Evolutionary conservation across 2,797 vertebrate genomes (phyloP), one percentile per base, ranked within the genome.

Genomic region (Onychomys leucogaster): DNA sequence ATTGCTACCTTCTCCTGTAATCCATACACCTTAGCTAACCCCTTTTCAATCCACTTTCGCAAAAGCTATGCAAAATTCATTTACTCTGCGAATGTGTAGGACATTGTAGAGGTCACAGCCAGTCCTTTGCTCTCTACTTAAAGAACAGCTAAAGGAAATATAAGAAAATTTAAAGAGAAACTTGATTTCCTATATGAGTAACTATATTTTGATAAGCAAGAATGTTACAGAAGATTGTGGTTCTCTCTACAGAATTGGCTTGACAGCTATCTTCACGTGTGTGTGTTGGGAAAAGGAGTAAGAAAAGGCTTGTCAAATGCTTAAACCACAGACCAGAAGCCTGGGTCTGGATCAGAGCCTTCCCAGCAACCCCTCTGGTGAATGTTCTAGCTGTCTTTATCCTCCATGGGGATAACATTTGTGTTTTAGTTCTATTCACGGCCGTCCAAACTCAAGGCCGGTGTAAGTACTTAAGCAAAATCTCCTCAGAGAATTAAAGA

Each of bases 401-500:
- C 49, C 55, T 91, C 52, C 10, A 12, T 0, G 2, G 49, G 37
- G 93, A 52, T 46, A 77, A 41, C 55, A 82, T 92, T 77, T 88
- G 90, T 46, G 55, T 89, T 82, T 57, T 55, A 96, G 63, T 17
- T 10, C 75, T 1, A 2, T 83, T 91, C 75, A 83, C 2, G 14
- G 57, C 67, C 80, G 25, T 41, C 43, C 88, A 59, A 94, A 85
- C 34, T 94, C 89, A 83, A 14, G 69, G 76, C 32, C 78, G 37
- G 63, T 23, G 7, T 37, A 82, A 82, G 61, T 41, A 55, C 59
- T 87, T 87, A 78, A 83, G 87, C 32, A 92, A 93, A 91, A 91
- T 71, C 59, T 81, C 63, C 52, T 91, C 76, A 71, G 89, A 88
- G 94, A 94, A 94, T 84, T 87, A 96, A 94, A 41, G 65, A 73